Conservation (phyloP, 2,797 vertebrate genomes). For the Enteromius afrohamiltoni region DNA sequence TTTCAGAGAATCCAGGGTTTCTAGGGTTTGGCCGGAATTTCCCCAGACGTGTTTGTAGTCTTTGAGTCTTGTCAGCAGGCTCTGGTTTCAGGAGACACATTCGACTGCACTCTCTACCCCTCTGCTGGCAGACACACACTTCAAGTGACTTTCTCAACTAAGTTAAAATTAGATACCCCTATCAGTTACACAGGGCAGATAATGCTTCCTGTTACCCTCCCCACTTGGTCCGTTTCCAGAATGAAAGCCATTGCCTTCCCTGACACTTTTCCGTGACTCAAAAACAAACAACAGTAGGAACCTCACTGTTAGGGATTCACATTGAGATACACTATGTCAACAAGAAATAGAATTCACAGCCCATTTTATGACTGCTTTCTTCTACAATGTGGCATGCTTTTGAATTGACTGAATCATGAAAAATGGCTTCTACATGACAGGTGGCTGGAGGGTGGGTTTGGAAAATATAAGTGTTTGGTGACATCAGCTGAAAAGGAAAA, state of each 20-base stretch:
- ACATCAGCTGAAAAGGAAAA: constrained; percentile 5
- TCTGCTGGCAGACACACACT: constrained; percentile 61
- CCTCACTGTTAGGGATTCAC: not conserved
- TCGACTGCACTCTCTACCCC: constrained; percentile 52
- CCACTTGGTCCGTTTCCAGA: constrained; percentile 52
- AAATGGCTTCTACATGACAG: constrained; percentile 8
- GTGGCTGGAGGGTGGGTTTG: constrained; percentile 17
- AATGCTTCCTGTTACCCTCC: constrained; percentile 69
- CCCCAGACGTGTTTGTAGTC: constrained; percentile 16
- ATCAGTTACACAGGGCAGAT: constrained; percentile 73
- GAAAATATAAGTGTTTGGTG: constrained; percentile 29
- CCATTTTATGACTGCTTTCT: not conserved
- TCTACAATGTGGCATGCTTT: not conserved
- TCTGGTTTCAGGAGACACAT: constrained; percentile 56
- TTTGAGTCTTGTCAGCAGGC: constrained; percentile 43
- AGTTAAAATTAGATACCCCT: constrained; percentile 71
- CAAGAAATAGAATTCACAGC: not conserved
- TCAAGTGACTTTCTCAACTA: constrained; percentile 68
- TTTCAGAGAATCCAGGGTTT: constrained; percentile 30
- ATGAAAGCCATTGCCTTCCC: constrained; percentile 41
- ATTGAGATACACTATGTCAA: not conserved
- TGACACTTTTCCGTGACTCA: constrained; percentile 25
- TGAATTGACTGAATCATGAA: not conserved
- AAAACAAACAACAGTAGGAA: constrained; percentile 48
- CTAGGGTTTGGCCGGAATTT: constrained; percentile 39